Percentiles rank a stretch among this genome's conserved stretches.
Evolutionary conservation across 1,140 invertebrate genomes (phyloP).

Genomic region (Scaptomyza pallida): DNA sequence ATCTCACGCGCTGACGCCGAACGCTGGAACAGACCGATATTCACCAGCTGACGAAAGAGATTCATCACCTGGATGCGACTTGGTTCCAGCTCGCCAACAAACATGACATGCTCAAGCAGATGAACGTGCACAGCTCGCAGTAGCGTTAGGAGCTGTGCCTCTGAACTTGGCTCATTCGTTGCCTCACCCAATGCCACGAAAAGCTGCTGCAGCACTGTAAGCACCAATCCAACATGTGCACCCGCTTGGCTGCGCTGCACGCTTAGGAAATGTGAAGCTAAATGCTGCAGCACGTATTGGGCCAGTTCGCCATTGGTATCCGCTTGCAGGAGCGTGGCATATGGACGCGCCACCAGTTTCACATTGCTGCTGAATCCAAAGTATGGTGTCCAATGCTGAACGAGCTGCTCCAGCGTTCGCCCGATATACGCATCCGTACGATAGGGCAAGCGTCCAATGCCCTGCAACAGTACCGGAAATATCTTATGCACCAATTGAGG

Average conservation of each 20-base stretch:
- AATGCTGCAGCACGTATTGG: slow-evolving; percentile 61
- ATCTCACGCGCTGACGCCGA: slow-evolving; percentile 13
- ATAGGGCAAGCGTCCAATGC: slow-evolving; percentile 72
- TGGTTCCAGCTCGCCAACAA: slow-evolving; percentile 76
- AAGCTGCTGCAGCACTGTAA: slow-evolving; percentile 69
- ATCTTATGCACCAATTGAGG: slow-evolving; percentile 77
- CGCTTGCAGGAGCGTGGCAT: slow-evolving; percentile 53
- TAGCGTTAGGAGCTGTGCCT: slow-evolving; percentile 52
- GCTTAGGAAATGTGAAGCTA: slow-evolving; percentile 62
- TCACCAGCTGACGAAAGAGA: slow-evolving; percentile 53
- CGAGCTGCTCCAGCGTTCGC: slow-evolving; percentile 70
- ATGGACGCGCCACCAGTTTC: slow-evolving; percentile 70
- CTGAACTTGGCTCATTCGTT: background rate
- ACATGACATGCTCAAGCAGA: slow-evolving; percentile 79
- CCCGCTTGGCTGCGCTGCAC: slow-evolving; percentile 74
- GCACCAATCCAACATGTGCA: slow-evolving; percentile 56
- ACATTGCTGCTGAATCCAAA: slow-evolving; percentile 62
- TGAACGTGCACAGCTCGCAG: slow-evolving; percentile 52
- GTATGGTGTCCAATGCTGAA: slow-evolving; percentile 78
- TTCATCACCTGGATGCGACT: slow-evolving; percentile 62
- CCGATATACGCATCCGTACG: slow-evolving; percentile 69
- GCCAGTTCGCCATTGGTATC: slow-evolving; percentile 58
- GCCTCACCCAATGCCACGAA: slow-evolving; percentile 11
- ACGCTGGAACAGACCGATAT: slow-evolving; percentile 32
- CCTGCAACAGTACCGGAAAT: slow-evolving; percentile 78